Percentiles rank a stretch among this genome's conserved stretches.
These are phyloP conservation scores for Myrmecophaga tridactyla DNA, from an alignment of 2,113 vertebrate genomes.

Conservation along the genomic window DNA sequence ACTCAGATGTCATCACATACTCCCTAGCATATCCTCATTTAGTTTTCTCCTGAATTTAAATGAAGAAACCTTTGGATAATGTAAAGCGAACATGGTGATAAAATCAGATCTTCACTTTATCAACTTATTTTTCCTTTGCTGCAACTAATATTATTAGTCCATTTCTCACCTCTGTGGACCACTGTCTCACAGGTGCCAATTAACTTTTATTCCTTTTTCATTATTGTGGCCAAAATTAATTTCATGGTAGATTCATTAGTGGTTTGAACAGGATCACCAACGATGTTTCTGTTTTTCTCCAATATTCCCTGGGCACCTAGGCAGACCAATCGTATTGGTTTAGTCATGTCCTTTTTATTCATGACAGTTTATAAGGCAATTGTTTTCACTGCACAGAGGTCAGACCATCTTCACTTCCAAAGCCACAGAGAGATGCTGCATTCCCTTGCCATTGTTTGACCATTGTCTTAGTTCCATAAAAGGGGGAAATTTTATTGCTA, in stretches of 20 bases:
- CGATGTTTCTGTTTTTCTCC: background rate
- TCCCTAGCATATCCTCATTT: too few relatives aligned
- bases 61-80: background rate
- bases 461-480: background rate
- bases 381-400: background rate
- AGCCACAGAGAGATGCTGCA: background rate
- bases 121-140: background rate
- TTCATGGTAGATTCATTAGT: background rate
- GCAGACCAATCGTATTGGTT: too few relatives aligned
- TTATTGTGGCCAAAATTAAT: too few relatives aligned
- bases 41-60: too few relatives aligned
- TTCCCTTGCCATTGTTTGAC: background rate
- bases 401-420: too few relatives aligned
- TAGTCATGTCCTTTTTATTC: too few relatives aligned
- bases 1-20: too few relatives aligned
- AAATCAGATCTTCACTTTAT: background rate
- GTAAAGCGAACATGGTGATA: background rate
- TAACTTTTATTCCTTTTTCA: too few relatives aligned
- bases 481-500: background rate
- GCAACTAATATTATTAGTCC: background rate
- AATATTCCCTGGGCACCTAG: background rate
- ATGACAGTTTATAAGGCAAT: background rate
- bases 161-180: constrained; percentile 12
- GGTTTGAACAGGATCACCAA: too few relatives aligned
- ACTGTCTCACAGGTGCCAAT: too few relatives aligned